These are phyloP conservation scores for Lepus timidus DNA, from an alignment of 2,113 vertebrate genomes.

Conservation along the genomic window DNA sequence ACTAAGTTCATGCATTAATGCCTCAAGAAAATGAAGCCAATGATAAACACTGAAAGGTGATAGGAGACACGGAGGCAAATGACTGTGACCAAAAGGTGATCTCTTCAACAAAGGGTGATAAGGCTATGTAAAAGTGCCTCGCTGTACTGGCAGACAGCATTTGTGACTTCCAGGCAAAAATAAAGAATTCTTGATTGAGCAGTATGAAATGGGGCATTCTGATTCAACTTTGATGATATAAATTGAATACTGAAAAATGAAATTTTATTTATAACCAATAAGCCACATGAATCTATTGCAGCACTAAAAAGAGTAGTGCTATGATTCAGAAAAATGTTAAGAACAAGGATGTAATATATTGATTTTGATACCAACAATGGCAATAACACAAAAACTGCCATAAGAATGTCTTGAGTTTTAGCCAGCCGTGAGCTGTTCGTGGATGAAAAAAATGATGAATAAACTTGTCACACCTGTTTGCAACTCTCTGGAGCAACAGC, in stretches of 20 bases:
- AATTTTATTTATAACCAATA: conserved; percentile 20
- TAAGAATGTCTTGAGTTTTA: not conserved
- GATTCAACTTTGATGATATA: not conserved
- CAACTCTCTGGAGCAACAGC: not conserved
- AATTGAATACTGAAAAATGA: conserved; percentile 48
- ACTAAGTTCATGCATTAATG: conserved; percentile 36
- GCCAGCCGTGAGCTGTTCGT: not conserved
- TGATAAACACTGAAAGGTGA: not conserved
- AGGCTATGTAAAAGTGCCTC: not conserved
- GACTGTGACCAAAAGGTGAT: not conserved
- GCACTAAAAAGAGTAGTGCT: not conserved
- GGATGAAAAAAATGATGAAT: not conserved
- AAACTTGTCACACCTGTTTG: not conserved
- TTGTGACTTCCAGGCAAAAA: conserved; percentile 8
- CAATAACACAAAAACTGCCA: not conserved
- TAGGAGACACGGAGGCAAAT: not conserved
- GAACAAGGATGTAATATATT: not conserved
- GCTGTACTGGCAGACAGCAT: accelerated
- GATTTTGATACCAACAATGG: not conserved
- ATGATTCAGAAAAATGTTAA: not conserved
- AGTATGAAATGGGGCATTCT: not conserved
- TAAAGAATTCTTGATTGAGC: not conserved
- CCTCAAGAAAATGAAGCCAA: conserved; percentile 41
- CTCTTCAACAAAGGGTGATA: not conserved
- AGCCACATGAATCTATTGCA: not conserved